phyloP scores from a whole-genome alignment of 2,888 invertebrate species.

The Augochlorella aurata region DNA sequence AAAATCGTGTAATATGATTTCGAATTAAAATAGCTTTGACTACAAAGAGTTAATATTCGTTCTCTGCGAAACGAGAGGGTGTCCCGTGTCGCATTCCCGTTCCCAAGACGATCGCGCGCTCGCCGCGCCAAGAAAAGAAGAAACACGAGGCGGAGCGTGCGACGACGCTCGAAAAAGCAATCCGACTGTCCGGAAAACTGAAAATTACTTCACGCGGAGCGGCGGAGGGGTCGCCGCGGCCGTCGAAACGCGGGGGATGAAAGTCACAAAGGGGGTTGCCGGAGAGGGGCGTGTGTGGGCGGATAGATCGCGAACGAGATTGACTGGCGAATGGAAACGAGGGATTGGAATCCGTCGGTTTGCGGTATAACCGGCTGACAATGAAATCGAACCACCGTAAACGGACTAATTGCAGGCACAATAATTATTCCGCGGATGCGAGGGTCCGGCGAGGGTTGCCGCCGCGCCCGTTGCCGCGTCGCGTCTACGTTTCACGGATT shows the following conservation, averaged over 20 bases:
- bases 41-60: too few species aligned
- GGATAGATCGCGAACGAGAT: conserved; percentile 36
- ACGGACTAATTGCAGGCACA: conserved; percentile 67
- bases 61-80: too few species aligned
- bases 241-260: neutral
- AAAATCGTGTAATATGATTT: too few species aligned
- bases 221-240: neutral
- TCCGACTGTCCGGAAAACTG: neutral
- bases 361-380: conserved; percentile 59
- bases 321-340: conserved; percentile 58
- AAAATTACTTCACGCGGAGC: neutral
- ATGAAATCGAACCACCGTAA: conserved; percentile 66
- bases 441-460: conserved; percentile 29
- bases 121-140: too few species aligned
- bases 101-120: too few species aligned
- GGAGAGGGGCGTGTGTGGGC: neutral
- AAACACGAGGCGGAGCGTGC: too few species aligned
- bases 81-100: too few species aligned
- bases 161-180: neutral
- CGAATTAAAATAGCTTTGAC: too few species aligned
- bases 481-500: conserved; percentile 46
- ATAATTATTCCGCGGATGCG: conserved; percentile 65
- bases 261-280: neutral
- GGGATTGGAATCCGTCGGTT: conserved; percentile 58
- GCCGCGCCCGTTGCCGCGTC: conserved; percentile 6